A percentile compares a stretch with the other conserved stretches of the same genome.
phyloP scores from a whole-genome alignment of 2,113 vertebrate genomes.

The Pterocles orientalis region DNA sequence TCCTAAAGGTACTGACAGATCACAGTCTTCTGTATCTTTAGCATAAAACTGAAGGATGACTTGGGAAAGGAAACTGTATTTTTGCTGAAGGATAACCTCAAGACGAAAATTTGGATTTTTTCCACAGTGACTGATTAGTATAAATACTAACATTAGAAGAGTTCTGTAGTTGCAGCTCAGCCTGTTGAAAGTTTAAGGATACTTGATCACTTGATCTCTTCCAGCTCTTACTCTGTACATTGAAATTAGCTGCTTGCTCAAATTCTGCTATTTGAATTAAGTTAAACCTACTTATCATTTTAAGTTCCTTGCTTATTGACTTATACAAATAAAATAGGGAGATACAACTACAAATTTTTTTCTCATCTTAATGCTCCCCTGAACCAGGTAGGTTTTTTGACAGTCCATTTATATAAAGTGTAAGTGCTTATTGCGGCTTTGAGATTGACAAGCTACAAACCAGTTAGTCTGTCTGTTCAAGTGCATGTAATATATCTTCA shows the following conservation, averaged over 20 bases:
- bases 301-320: slow-evolving; percentile 23
- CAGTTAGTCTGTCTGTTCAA: background rate
- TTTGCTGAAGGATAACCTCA: background rate
- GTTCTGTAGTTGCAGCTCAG: background rate
- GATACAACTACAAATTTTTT: slow-evolving; percentile 25
- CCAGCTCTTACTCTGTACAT: background rate
- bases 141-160: background rate
- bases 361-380: slow-evolving; percentile 7
- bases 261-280: slow-evolving; percentile 52
- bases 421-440: background rate
- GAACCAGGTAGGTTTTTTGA: slow-evolving; percentile 1
- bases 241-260: slow-evolving; percentile 47
- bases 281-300: slow-evolving; percentile 35
- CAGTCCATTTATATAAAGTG: background rate
- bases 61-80: background rate
- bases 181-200: background rate
- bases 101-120: background rate
- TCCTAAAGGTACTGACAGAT: background rate
- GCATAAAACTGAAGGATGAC: background rate
- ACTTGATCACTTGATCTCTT: background rate
- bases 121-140: background rate
- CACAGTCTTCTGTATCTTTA: background rate
- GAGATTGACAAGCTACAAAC: background rate
- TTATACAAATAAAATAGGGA: background rate
- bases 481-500: no score